These are phyloP conservation scores for Clunio marinus DNA, from an alignment of 2,888 invertebrate species.

Conservation along the genomic window DNA sequence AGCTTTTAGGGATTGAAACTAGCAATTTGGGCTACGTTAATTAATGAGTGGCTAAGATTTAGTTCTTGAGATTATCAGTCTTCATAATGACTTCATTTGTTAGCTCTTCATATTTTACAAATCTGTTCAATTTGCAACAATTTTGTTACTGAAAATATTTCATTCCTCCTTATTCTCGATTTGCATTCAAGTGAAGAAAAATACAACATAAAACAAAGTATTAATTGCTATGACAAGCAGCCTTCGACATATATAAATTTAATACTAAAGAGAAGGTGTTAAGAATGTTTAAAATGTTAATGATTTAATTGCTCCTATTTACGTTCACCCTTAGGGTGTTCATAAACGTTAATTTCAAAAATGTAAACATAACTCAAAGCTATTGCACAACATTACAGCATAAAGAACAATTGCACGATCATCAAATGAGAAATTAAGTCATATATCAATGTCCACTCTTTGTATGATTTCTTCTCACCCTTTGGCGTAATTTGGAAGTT, in stretches of 20 bases:
- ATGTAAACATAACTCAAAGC: conserved; percentile 26
- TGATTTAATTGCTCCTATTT: background rate
- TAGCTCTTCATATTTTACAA: too few species aligned
- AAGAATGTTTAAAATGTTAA: background rate
- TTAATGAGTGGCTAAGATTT: background rate
- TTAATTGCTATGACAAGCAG: too few species aligned
- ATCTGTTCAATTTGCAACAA: too few species aligned
- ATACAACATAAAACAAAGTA: too few species aligned
- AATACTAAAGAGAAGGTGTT: too few species aligned
- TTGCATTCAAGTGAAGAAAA: too few species aligned
- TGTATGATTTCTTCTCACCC: too few species aligned
- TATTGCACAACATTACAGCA: background rate
- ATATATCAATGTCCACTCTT: background rate
- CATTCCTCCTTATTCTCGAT: too few species aligned
- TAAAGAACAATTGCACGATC: background rate
- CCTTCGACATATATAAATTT: too few species aligned
- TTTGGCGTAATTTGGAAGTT: too few species aligned
- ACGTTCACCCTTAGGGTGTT: background rate
- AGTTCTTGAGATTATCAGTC: background rate
- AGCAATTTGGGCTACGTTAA: background rate
- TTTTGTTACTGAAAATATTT: too few species aligned
- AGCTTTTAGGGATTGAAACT: background rate
- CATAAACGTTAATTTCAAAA: conserved; percentile 22
- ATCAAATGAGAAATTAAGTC: background rate
- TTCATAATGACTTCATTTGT: background rate